Evolutionary conservation across 2,113 vertebrate species (phyloP), one percentile per base, ranked within the genome.

Genomic region (Urocolius indicus): DNA sequence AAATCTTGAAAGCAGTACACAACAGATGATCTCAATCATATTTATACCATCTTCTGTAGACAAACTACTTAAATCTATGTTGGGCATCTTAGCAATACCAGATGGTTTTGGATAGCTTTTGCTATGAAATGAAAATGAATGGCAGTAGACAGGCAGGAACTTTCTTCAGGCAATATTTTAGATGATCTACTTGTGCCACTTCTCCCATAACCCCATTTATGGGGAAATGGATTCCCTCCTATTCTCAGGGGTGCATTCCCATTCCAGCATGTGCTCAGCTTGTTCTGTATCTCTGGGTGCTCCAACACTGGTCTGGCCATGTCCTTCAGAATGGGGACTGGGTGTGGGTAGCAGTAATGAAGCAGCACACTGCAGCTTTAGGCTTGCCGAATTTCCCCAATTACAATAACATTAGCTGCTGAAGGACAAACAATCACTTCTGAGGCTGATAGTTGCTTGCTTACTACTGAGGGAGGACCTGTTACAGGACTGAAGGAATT

Each of bases 1-100:
- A 92, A 71, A 38, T 92, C 67, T 89, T 97, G 86, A 97, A 97
- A 97, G 92, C 84, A 96, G 75, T 16, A 8, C 68, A 80, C 91
- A 88, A 18, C 3, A 6, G 48, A 95, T 97, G 77, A 97, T 94
- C 89, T 97, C 95, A 96, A 14, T 92, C 73, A 89, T 78, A 75
- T 74, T 93, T 91, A 46, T 88, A 97, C 97, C 67, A 5, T 96
- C 66, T 94, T 97, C 87, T 86, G 52, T 94, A 94, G 45, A 83
- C 52, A n/a, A 75, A 63, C 63, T 94, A 51, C 92, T 78, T 89
- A 97, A 77, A 93, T 96, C 81, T 84, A 11, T 89, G 49, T 71
- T 94, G 78, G 49, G 8, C 66, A 13, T 95, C 71, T 97, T 95
- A 92, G 92, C 92, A 97, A 93, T 96, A 89, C 80, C 95, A 97